Percentiles rank a stretch among this genome's conserved stretches.
Evolutionary conservation across 2,797 vertebrate genomes (phyloP).

Genomic region (Martes flavigula): DNA sequence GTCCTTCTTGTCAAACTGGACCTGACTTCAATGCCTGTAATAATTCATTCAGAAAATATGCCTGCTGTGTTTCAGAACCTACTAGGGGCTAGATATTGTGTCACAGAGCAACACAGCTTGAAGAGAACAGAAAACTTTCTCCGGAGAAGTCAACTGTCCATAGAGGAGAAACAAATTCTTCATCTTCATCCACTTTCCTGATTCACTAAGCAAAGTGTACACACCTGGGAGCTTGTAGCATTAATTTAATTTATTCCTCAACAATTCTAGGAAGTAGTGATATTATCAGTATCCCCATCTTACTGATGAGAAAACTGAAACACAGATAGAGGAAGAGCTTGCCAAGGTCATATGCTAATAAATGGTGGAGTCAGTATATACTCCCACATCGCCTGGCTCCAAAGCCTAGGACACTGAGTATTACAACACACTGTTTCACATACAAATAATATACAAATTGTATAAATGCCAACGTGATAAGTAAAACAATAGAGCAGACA

Average conservation of each 20-base stretch:
- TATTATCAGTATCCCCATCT: background rate
- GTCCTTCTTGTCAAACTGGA: background rate
- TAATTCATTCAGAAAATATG: background rate
- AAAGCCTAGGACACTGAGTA: background rate
- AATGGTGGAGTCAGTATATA: background rate
- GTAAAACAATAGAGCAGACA: background rate
- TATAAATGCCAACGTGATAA: background rate
- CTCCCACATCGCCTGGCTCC: background rate
- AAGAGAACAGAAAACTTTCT: background rate
- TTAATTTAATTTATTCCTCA: background rate
- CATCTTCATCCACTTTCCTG: background rate
- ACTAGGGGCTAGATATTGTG: background rate
- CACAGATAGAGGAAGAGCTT: background rate
- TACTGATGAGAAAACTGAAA: background rate
- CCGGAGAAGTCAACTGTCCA: background rate
- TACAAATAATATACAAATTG: background rate
- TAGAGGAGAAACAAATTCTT: background rate
- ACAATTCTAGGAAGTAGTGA: background rate
- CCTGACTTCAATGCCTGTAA: background rate
- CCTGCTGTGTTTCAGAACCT: background rate
- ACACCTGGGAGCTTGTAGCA: no score
- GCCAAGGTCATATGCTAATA: slow-evolving; percentile 15
- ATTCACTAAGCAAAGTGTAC: background rate
- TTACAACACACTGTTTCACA: background rate
- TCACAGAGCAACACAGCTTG: background rate